A percentile compares a stretch with the other conserved stretches of the same genome.
Evolutionary conservation across 1,140 invertebrate species (phyloP).

Genomic region (Venturia canescens): DNA sequence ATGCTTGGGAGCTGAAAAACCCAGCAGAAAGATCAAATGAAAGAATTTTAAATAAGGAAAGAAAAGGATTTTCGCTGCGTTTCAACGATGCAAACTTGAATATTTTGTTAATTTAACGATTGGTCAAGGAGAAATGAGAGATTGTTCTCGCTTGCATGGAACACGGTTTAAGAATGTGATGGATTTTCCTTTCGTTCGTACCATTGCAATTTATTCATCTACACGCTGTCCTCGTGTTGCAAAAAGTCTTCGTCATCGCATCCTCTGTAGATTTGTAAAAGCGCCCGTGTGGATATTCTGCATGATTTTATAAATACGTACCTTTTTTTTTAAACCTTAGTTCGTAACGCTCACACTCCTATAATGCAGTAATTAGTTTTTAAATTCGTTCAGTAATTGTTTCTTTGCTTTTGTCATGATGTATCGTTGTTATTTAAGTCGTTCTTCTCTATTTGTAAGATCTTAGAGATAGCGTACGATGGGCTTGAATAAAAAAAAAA

Average conservation of each 20-base stretch:
- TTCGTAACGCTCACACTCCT: neutral
- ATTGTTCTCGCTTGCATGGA: slow-evolving; percentile 28
- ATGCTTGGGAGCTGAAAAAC: too few species aligned
- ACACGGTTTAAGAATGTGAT: slow-evolving; percentile 20
- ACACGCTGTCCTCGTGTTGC: neutral
- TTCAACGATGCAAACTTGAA: too few species aligned
- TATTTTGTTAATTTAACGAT: too few species aligned
- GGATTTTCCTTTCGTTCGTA: slow-evolving; percentile 6
- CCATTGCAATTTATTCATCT: slow-evolving; percentile 19
- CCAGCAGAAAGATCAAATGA: too few species aligned
- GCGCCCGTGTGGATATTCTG: slow-evolving; percentile 12
- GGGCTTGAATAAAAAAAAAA: too few species aligned
- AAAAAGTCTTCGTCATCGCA: slow-evolving; percentile 15
- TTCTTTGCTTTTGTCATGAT: too few species aligned
- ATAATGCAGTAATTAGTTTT: neutral
- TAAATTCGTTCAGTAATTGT: too few species aligned
- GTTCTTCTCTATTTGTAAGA: too few species aligned
- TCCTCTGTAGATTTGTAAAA: slow-evolving; percentile 1
- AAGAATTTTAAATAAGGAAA: too few species aligned
- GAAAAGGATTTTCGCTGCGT: too few species aligned
- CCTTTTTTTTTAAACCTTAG: neutral
- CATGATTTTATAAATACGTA: slow-evolving; percentile 23
- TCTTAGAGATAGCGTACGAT: too few species aligned
- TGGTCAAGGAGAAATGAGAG: neutral
- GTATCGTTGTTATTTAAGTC: too few species aligned